Conservation (phyloP, 2,797 vertebrate species). For the Thamnophis elegans region DNA sequence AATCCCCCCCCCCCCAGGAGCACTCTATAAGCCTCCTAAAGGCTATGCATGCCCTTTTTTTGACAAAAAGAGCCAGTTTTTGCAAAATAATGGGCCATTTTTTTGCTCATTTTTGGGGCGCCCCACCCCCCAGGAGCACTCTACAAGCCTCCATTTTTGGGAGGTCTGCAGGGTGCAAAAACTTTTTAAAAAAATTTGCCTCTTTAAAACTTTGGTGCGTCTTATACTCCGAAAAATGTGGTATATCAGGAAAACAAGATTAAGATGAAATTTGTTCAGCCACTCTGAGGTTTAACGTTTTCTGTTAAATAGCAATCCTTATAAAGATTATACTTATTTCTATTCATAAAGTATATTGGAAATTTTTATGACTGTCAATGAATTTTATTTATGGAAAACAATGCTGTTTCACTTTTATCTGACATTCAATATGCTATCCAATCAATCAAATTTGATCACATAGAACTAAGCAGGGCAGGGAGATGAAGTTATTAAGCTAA, state of each 20-base stretch:
- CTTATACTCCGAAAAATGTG: no score
- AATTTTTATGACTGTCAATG: neutral
- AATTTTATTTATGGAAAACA: neutral
- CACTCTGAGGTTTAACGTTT: neutral
- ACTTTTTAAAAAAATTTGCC: no score
- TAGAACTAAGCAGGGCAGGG: neutral
- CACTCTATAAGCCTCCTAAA: no score
- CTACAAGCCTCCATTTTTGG: no score
- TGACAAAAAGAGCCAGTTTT: no score
- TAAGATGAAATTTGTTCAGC: neutral
- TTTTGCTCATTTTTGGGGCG: no score
- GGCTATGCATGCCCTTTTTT: no score
- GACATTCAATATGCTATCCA: neutral
- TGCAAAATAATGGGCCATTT: no score
- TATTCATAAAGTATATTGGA: neutral
- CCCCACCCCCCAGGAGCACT: no score
- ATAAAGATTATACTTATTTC: neutral
- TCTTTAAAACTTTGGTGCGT: no score
- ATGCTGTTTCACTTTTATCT: neutral
- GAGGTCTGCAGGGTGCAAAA: no score
- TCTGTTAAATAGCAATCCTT: neutral
- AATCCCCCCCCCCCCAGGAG: no score
- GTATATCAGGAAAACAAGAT: neutral
- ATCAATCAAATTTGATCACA: neutral
- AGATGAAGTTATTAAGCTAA: neutral